Base-by-base conservation (phyloP, 2,797 vertebrate genomes). In the Taeniopygia guttata region DNA sequence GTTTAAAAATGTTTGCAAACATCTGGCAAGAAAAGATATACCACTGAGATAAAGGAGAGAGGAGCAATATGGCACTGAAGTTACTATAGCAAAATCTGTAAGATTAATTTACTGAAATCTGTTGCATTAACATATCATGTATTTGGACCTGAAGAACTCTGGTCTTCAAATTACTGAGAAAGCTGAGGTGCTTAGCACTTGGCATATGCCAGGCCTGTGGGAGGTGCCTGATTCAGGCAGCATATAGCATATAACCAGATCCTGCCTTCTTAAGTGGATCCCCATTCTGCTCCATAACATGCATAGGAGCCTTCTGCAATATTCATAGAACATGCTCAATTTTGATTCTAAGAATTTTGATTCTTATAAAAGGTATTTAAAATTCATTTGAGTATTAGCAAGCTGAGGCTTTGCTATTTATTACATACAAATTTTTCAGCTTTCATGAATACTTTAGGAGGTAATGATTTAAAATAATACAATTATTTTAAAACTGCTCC, bases 271-370 rank as follows among this genome's bases (percentile, higher is more conserved):
- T 34, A 64, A 87, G 43, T 62, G 21, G 46, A 91, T 72, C 10
- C 67, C 46, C 30, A 32, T 52, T 69, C 85, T 56, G 74, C 56
- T 93, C 12, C 11, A 3, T 23, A 48, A 62, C 72, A 45, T 15
- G 51, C 75, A n/a, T 1, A 83, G 64, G 72, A 93, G 54, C 55
- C 69, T 93, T 81, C 84, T 84, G 38, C 43, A 91, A 75, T 90
- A 93, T 93, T 92, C 43, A 91, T 14, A 80, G 54, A 85, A 80
- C 46, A 69, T 68, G 54, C 66, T 81, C 89, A 80, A 91, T 87
- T 78, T 88, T 90, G 63, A 85, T 89, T 54, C 89, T 83, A 94
- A 72, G 38, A 74, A 80, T 83, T 68, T 74, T 29, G n/a, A 54
- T 95, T 80, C 64, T 95, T 91, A 48, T 27, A 40, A 75, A 90